A percentile compares a stretch with the other conserved stretches of the same genome.
Conservation (phyloP, 2,113 vertebrate species). For the Corythoichthys haematopterus region DNA sequence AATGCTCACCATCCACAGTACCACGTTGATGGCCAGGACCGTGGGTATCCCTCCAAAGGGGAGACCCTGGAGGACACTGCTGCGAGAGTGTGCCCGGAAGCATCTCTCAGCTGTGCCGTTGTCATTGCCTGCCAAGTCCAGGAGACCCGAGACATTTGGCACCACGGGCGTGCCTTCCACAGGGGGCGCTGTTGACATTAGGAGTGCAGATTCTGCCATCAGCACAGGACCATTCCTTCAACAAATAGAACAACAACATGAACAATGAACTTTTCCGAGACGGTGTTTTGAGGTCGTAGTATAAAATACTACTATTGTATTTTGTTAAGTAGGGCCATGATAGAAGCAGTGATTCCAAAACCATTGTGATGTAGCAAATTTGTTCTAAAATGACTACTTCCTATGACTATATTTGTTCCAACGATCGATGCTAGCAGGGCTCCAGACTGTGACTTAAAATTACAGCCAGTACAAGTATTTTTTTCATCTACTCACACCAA, state of each 20-base stretch:
- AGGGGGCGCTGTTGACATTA: constrained; percentile 41
- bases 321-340: neutral
- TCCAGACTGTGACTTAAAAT: too few species aligned
- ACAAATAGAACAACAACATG: constrained; percentile 8
- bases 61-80: constrained; percentile 88
- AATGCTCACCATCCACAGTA: constrained; percentile 84
- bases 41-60: constrained; percentile 90
- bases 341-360: neutral
- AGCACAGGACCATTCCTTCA: constrained; percentile 47
- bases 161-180: constrained; percentile 43
- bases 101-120: constrained; percentile 79
- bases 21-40: constrained; percentile 82
- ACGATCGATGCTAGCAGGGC: too few species aligned
- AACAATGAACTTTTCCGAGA: neutral
- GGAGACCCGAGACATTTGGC: constrained; percentile 50
- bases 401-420: too few species aligned
- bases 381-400: too few species aligned
- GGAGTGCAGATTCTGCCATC: constrained; percentile 61
- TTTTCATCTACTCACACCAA: too few species aligned
- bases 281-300: neutral
- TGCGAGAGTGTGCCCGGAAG: constrained; percentile 78
- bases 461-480: too few species aligned
- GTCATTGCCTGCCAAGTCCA: constrained; percentile 36
- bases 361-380: neutral
- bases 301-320: neutral